Evolutionary conservation across 2,888 invertebrate species (phyloP).

Genomic region (Tipula unca): DNA sequence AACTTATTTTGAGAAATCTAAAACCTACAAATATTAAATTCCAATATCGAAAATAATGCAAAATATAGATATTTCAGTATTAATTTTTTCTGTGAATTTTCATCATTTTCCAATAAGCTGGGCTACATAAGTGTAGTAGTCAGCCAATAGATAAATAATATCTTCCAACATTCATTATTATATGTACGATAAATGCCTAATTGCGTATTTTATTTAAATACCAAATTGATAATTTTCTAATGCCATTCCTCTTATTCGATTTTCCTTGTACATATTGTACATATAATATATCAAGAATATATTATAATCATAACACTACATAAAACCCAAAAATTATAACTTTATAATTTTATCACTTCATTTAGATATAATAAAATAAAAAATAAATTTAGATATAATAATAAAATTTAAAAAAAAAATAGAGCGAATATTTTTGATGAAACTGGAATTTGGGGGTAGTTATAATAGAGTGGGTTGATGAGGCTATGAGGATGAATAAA

Average conservation of each 20-base stretch:
- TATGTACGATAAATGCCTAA: no score
- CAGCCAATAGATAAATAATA: no score
- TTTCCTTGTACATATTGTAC: neutral
- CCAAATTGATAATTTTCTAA: neutral
- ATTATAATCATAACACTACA: neutral
- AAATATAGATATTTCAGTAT: no score
- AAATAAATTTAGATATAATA: neutral
- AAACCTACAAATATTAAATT: no score
- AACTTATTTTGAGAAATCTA: no score
- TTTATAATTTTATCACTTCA: slow-evolving; percentile 14
- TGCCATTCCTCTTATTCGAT: neutral
- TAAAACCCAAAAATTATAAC: neutral
- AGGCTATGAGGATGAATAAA: neutral
- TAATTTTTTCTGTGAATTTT: no score
- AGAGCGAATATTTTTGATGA: neutral
- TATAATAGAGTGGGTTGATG: neutral
- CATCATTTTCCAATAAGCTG: no score
- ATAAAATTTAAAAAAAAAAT: no score
- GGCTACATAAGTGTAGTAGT: no score
- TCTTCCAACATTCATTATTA: no score
- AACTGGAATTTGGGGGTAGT: neutral
- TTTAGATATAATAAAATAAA: neutral
- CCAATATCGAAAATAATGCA: no score
- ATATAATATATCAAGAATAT: neutral
- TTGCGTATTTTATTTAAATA: no score